Base-by-base conservation (phyloP, 1,140 invertebrate species). In the Drosophila truncata region DNA sequence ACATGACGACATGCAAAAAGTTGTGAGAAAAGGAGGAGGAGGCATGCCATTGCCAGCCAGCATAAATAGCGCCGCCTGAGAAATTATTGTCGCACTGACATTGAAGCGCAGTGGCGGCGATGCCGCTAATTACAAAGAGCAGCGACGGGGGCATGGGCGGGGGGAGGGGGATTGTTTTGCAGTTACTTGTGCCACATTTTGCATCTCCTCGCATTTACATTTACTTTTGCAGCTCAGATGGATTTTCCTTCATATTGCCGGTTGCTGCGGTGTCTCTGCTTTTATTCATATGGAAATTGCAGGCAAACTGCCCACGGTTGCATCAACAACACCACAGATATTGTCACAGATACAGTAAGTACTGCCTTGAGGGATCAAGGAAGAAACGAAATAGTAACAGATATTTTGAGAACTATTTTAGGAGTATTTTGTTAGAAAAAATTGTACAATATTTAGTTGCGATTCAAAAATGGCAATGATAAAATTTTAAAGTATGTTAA, bases 51-150 rank as follows among this genome's bases (percentile, higher is more conserved):
- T 66, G 74, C 44, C 65, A 50, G 46, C 44, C 14, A 64, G 66
- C 67, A 83, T 69, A 80, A 71, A 80, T 71, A 78, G 70, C 31
- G 64, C 80, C 69, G 80, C 84, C 75, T 83, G 77, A 71, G 84
- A 88, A 87, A 87, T 88, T 87, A 87, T 88, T 87, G 85, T 84
- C 73, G 80, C 85, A 78, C 77, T 87, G 84, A 87, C 84, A 87
- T 87, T 87, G 84, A 88, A 62, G 60, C 57, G 73, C 60, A 80
- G 77, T 63, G 57, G 52, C 59, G 62, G 44, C 69, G 60, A 50
- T 75, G 82, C 77, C 67, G 87, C 72, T 87, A 87, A 88, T 87
- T 87, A 87, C 83, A 82, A 71, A 75, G 62, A 44, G 62, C 42
- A 25, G 18, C 33, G 27, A 39, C 14, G 33, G 41, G 20, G 50